These are phyloP conservation scores for Drosophila mulleri DNA, from an alignment of 2,888 invertebrate genomes.

Conservation along the genomic window DNA sequence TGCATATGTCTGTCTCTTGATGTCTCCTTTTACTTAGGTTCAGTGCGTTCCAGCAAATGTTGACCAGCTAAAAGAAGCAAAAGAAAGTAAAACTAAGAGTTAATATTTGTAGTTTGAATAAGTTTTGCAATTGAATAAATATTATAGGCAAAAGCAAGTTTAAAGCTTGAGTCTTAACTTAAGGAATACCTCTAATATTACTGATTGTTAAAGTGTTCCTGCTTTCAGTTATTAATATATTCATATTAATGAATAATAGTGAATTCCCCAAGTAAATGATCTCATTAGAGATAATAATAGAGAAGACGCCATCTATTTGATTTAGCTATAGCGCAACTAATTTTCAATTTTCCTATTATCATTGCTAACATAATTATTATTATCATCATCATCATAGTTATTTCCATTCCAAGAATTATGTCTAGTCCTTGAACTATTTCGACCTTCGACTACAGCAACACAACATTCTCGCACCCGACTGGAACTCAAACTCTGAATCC, in stretches of 20 bases:
- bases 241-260: too few relatives aligned
- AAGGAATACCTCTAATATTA: background rate
- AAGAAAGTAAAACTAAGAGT: conserved; percentile 5
- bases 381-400: too few relatives aligned
- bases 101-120: background rate
- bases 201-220: too few relatives aligned
- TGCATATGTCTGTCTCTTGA: background rate
- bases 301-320: too few relatives aligned
- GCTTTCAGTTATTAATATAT: background rate
- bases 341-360: too few relatives aligned
- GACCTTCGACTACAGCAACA: background rate
- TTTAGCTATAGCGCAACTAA: too few relatives aligned
- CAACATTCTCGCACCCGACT: background rate
- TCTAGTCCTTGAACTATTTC: too few relatives aligned
- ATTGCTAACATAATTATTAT: too few relatives aligned
- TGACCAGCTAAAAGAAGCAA: conserved; percentile 10
- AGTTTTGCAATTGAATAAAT: background rate
- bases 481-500: too few relatives aligned
- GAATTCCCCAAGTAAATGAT: too few relatives aligned
- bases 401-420: background rate
- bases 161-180: background rate
- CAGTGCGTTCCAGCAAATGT: conserved; percentile 1
- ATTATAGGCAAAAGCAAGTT: background rate
- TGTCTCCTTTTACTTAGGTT: background rate
- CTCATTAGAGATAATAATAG: too few relatives aligned